Conservation (phyloP, 1,140 invertebrate species). For the Drosophila sechellia region DNA sequence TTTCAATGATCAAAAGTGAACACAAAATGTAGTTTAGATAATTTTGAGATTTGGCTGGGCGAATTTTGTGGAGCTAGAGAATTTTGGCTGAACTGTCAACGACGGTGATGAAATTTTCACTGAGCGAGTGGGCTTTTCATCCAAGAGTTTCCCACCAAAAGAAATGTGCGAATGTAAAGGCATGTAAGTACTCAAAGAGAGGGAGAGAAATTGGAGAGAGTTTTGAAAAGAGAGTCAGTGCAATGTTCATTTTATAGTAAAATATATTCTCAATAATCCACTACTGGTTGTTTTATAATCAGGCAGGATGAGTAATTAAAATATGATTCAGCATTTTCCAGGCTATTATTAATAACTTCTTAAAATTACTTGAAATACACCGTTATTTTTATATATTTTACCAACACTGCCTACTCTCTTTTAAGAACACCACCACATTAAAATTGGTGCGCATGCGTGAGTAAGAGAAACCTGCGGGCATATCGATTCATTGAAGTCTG, state of each 20-base stretch:
- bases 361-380: slow-evolving; percentile 1
- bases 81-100: slow-evolving; percentile 72
- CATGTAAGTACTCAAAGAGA: slow-evolving; percentile 23
- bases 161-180: slow-evolving; percentile 47
- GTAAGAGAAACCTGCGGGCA: slow-evolving; percentile 37
- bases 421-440: slow-evolving; percentile 13
- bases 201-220: slow-evolving; percentile 11
- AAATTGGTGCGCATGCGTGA: slow-evolving; percentile 51
- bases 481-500: slow-evolving; percentile 76
- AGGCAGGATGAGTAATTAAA: accelerated
- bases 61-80: slow-evolving; percentile 55
- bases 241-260: background rate
- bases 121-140: slow-evolving; percentile 62
- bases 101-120: slow-evolving; percentile 84
- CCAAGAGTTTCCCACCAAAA: slow-evolving; percentile 75
- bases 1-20: slow-evolving; percentile 36
- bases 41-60: slow-evolving; percentile 40
- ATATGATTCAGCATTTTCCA: background rate
- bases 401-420: slow-evolving; percentile 50
- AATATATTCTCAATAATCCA: background rate
- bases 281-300: background rate
- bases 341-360: slow-evolving; percentile 5
- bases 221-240: slow-evolving; percentile 13
- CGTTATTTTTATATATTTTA: slow-evolving; percentile 44
- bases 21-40: slow-evolving; percentile 43